Evolutionary conservation across 53 echinoderm and acorn worm species (phyloP).

Genomic region (Luidia sarsii): DNA sequence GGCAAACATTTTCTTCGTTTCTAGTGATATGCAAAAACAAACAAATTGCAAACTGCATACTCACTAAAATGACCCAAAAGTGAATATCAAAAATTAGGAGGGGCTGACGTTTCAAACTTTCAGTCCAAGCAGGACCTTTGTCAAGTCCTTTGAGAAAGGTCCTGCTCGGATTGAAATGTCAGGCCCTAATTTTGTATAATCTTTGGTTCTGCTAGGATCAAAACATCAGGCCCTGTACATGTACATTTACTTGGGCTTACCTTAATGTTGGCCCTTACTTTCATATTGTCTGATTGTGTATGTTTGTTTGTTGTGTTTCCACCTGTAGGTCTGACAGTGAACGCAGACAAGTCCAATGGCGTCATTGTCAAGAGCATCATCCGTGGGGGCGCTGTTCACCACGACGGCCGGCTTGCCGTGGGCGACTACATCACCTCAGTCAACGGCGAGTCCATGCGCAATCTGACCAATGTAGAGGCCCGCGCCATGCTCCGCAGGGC

Average conservation of each 20-base stretch:
- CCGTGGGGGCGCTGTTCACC: conserved; percentile 86
- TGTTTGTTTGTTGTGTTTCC: neutral
- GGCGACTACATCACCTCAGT: conserved; percentile 96
- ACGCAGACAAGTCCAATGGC: conserved; percentile 86
- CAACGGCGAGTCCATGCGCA: conserved; percentile 78
- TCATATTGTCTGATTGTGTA: neutral
- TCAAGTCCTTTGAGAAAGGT: neutral
- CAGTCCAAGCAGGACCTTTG: neutral
- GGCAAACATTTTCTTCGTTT: too few relatives aligned
- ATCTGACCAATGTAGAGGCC: conserved; percentile 71
- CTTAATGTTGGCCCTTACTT: too few relatives aligned
- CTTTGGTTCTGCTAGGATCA: too few relatives aligned
- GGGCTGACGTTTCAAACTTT: neutral
- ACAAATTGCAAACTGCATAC: too few relatives aligned
- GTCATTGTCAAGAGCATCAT: conserved; percentile 91
- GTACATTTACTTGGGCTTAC: too few relatives aligned
- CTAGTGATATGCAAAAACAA: too few relatives aligned
- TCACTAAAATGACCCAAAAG: too few relatives aligned
- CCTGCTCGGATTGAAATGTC: neutral
- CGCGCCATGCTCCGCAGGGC: conserved; percentile 77
- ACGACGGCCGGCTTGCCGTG: conserved; percentile 81
- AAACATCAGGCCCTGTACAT: too few relatives aligned
- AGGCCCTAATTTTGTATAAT: too few relatives aligned
- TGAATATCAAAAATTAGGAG: too few relatives aligned
- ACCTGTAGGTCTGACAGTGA: conserved; percentile 78